Evolutionary conservation across 2,888 invertebrate genomes (phyloP).

Genomic region (Caenorhabditis auriculariae): DNA sequence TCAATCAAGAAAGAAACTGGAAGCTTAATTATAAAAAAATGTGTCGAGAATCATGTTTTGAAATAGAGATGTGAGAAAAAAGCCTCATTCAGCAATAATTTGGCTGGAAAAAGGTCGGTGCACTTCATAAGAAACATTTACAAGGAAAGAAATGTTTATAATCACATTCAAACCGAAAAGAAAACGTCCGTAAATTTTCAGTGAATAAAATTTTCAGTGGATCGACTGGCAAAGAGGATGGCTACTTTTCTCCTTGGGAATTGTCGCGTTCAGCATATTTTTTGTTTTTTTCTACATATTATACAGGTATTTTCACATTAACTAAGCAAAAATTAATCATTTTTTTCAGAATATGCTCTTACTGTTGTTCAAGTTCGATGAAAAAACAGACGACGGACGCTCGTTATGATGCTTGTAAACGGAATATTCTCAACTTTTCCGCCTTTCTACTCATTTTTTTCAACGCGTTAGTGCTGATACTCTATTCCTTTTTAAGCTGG

Average conservation of each 20-base stretch:
- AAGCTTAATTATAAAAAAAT: too few species aligned
- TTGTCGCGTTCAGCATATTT: constrained; percentile 43
- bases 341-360: constrained; percentile 42
- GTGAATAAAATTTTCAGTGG: constrained; percentile 48
- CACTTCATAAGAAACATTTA: too few species aligned
- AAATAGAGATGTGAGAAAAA: too few species aligned
- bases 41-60: too few species aligned
- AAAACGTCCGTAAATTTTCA: too few species aligned
- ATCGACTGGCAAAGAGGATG: constrained; percentile 55
- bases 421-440: constrained; percentile 47
- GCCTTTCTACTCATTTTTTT: constrained; percentile 48
- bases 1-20: too few species aligned
- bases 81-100: too few species aligned
- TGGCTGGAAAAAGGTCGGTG: too few species aligned
- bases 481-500: too few species aligned
- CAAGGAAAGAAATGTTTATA: too few species aligned
- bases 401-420: constrained; percentile 52
- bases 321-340: constrained; percentile 4
- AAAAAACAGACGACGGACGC: constrained; percentile 46
- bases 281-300: constrained; percentile 56
- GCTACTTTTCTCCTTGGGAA: constrained; percentile 38
- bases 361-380: constrained; percentile 41
- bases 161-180: too few species aligned
- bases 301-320: constrained; percentile 34
- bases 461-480: constrained; percentile 59